A percentile compares a stretch with the other conserved stretches of the same genome.
Evolutionary conservation across 2,797 vertebrate species (phyloP).

Genomic region (Chromobotia macracanthus): DNA sequence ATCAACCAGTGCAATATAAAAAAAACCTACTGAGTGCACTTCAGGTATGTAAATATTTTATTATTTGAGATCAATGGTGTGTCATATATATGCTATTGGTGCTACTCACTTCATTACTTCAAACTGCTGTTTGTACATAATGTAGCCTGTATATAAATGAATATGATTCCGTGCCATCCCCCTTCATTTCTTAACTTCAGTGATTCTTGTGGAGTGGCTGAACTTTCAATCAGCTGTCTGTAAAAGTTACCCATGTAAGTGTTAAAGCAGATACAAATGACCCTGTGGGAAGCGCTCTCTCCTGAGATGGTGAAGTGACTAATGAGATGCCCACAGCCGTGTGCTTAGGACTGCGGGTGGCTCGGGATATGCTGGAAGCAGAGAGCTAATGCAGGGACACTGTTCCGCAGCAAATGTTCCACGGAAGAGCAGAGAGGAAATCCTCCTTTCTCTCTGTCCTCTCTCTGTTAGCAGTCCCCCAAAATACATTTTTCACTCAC

Average conservation of each 20-base stretch:
- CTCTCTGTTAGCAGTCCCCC: background rate
- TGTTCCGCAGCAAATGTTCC: conserved; percentile 24
- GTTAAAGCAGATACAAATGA: background rate
- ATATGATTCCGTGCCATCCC: background rate
- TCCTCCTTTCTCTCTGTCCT: background rate
- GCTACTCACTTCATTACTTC: no score
- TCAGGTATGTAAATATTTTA: no score
- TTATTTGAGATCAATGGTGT: no score
- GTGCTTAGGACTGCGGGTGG: conserved; percentile 43
- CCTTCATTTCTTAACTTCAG: background rate
- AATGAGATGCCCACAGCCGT: conserved; percentile 41
- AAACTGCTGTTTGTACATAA: no score
- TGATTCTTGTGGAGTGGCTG: background rate
- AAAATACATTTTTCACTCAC: conserved; percentile 33
- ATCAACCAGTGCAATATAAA: no score
- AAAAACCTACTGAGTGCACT: no score
- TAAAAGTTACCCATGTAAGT: background rate
- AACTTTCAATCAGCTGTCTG: conserved; percentile 5
- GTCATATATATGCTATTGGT: no score
- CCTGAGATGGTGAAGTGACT: conserved; percentile 30
- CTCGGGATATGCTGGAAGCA: conserved; percentile 30
- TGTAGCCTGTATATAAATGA: background rate
- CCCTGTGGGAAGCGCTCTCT: background rate
- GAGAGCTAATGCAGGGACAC: conserved; percentile 29
- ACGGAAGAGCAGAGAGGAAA: conserved; percentile 39